These are phyloP conservation scores for Rattus norvegicus DNA, from an alignment of 2,113 vertebrate genomes.

Conservation along the genomic window GRCr8 NC_086019.1:128356001-128356500, in stretches of 20 bases:
- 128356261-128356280: not conserved
- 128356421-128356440: not conserved
- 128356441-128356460: not conserved
- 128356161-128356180: not conserved
- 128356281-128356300: not conserved
- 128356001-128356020: not conserved
- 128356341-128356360: fast-evolving
- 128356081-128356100: not conserved
- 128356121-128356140: not conserved
- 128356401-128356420: not conserved
- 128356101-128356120: not conserved
- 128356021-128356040: not conserved
- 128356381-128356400: too few relatives aligned
- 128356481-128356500: not conserved
- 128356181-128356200: not conserved
- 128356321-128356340: not conserved
- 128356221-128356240: not conserved
- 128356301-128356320: not conserved
- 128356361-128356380: not conserved
- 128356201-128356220: not conserved
- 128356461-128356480: not conserved
- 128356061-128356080: not conserved
- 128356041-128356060: not conserved
- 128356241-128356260: not conserved
- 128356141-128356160: not conserved